Conservation (phyloP, 2,888 invertebrate genomes). For the Cephus runcator region DNA sequence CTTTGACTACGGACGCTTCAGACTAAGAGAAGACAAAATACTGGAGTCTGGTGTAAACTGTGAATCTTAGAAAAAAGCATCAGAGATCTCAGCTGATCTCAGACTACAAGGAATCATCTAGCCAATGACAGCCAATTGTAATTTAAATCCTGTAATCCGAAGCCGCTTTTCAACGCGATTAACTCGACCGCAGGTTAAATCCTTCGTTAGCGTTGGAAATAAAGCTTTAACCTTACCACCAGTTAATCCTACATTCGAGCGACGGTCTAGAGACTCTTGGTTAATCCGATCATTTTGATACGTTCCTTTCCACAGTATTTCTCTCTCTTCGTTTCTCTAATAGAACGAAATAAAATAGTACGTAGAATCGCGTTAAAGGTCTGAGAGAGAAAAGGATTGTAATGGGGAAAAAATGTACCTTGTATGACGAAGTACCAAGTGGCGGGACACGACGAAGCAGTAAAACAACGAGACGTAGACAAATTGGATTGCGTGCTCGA, state of each 20-base stretch:
- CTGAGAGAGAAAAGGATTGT: neutral
- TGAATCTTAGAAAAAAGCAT: neutral
- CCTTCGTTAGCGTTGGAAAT: slow-evolving; percentile 17
- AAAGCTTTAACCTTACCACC: slow-evolving; percentile 13
- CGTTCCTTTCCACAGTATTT: neutral
- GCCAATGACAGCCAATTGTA: neutral
- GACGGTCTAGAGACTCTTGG: slow-evolving; percentile 12
- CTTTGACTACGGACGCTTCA: neutral
- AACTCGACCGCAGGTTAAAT: slow-evolving; percentile 21
- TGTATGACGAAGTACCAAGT: neutral
- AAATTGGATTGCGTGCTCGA: slow-evolving; percentile 64
- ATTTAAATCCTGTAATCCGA: slow-evolving; percentile 26
- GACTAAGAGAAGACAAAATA: neutral
- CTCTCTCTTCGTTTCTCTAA: neutral
- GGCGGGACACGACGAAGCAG: slow-evolving; percentile 18
- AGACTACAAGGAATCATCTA: neutral
- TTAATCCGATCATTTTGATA: slow-evolving; percentile 14
- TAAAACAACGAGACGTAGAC: slow-evolving; percentile 64
- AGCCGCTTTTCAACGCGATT: slow-evolving; percentile 19
- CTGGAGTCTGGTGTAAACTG: neutral
- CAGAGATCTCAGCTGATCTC: neutral
- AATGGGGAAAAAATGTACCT: neutral
- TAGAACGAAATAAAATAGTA: neutral
- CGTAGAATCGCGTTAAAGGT: neutral
- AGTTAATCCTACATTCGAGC: slow-evolving; percentile 18